Conservation (phyloP, 2,113 vertebrate genomes). For the Arizona elegans region DNA sequence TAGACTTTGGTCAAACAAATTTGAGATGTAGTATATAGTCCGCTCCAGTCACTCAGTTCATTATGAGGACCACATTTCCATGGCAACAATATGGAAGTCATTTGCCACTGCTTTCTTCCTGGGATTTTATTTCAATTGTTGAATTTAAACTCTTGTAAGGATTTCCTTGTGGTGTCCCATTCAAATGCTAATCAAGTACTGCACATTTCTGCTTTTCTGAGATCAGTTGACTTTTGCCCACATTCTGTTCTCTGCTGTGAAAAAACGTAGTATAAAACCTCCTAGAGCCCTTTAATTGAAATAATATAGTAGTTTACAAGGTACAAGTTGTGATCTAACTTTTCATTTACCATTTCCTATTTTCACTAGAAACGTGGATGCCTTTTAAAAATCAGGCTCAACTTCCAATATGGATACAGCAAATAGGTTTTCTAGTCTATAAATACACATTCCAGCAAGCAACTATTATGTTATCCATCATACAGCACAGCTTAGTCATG, state of each 20-base stretch:
- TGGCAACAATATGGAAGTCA: neutral
- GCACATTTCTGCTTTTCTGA: neutral
- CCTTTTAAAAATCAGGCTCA: neutral
- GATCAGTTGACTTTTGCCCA: neutral
- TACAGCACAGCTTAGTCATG: neutral
- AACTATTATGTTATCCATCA: slow-evolving; percentile 21
- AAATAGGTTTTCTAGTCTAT: slow-evolving; percentile 17
- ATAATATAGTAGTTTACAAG: neutral
- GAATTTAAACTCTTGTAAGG: neutral
- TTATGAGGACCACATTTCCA: neutral
- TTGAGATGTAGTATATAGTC: neutral
- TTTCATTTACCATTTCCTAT: neutral
- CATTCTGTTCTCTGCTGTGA: neutral
- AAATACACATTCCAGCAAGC: slow-evolving; percentile 33
- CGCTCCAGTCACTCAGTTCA: neutral
- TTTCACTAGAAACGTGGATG: neutral
- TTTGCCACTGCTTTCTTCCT: neutral
- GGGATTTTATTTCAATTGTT: neutral
- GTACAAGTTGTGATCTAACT: neutral
- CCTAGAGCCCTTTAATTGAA: neutral
- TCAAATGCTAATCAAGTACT: neutral
- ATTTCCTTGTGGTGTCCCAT: neutral
- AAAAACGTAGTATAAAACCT: neutral
- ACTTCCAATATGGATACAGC: neutral
- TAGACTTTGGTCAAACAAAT: neutral